Evolutionary conservation across 2,113 vertebrate species (phyloP).

Genomic region (Lutjanus erythropterus): DNA sequence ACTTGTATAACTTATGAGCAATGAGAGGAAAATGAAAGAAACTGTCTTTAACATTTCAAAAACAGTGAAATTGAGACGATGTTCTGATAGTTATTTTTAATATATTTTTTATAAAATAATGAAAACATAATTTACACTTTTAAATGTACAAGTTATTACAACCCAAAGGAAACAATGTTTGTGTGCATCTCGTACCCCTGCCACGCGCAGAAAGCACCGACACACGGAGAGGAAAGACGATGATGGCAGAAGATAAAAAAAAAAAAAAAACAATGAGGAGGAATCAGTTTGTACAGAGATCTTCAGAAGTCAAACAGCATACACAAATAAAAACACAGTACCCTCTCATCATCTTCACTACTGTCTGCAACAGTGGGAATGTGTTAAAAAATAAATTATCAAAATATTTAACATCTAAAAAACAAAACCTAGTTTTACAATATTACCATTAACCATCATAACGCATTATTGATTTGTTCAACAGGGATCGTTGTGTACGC

Average conservation of each 20-base stretch:
- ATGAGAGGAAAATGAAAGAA: too few species aligned
- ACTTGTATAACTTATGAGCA: too few species aligned
- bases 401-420: slow-evolving; percentile 83
- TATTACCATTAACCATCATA: slow-evolving; percentile 68
- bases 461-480: slow-evolving; percentile 80
- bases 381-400: slow-evolving; percentile 85
- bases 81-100: slow-evolving; percentile 77
- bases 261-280: slow-evolving; percentile 39
- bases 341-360: slow-evolving; percentile 72
- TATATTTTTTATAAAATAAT: slow-evolving; percentile 89
- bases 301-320: slow-evolving; percentile 58
- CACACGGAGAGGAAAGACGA: slow-evolving; percentile 10
- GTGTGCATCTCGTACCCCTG: slow-evolving; percentile 50
- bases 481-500: slow-evolving; percentile 63
- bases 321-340: slow-evolving; percentile 71
- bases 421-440: slow-evolving; percentile 70
- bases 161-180: slow-evolving; percentile 79
- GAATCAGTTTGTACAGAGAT: slow-evolving; percentile 73
- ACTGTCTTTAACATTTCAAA: not conserved
- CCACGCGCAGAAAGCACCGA: slow-evolving; percentile 48
- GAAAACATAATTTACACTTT: slow-evolving; percentile 90
- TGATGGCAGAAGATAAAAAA: slow-evolving; percentile 38
- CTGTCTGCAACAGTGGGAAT: slow-evolving; percentile 76
- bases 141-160: slow-evolving; percentile 88
- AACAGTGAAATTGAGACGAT: slow-evolving; percentile 49